Conservation (phyloP, 2,113 vertebrate genomes). For the Bujurquina vittata region DNA sequence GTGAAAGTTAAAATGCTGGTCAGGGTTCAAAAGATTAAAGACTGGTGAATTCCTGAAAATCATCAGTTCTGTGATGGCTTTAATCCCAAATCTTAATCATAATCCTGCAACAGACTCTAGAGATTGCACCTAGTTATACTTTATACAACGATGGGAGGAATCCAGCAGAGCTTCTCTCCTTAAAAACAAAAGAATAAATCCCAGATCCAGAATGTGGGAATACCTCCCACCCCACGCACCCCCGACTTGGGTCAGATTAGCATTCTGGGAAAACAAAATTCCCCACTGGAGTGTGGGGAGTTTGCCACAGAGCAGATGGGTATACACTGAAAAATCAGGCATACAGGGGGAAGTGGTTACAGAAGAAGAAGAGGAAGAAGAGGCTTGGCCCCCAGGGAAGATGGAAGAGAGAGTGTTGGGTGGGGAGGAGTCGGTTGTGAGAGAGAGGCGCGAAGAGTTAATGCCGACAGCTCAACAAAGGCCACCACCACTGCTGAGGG, state of each 20-base stretch:
- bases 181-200: constrained; percentile 74
- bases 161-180: constrained; percentile 27
- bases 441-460: constrained; percentile 72
- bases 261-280: constrained; percentile 80
- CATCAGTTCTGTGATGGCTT: not conserved
- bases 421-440: constrained; percentile 39
- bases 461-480: constrained; percentile 82
- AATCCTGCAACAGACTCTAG: not conserved
- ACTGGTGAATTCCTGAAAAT: not conserved
- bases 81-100: constrained; percentile 1
- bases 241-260: constrained; percentile 59
- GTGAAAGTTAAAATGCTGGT: constrained; percentile 48
- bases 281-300: constrained; percentile 71
- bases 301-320: constrained; percentile 69
- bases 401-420: constrained; percentile 44
- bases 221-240: constrained; percentile 35
- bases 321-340: constrained; percentile 55
- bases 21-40: constrained; percentile 16
- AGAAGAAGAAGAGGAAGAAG: constrained; percentile 43
- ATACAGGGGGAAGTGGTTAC: constrained; percentile 46
- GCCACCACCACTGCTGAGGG: constrained; percentile 55
- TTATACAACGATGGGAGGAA: constrained; percentile 31
- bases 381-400: constrained; percentile 32
- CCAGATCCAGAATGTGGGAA: constrained; percentile 73
- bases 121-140: constrained; percentile 19